Base-by-base conservation (phyloP, 2,113 vertebrate species). In the Anarhynchus alexandrinus region DNA sequence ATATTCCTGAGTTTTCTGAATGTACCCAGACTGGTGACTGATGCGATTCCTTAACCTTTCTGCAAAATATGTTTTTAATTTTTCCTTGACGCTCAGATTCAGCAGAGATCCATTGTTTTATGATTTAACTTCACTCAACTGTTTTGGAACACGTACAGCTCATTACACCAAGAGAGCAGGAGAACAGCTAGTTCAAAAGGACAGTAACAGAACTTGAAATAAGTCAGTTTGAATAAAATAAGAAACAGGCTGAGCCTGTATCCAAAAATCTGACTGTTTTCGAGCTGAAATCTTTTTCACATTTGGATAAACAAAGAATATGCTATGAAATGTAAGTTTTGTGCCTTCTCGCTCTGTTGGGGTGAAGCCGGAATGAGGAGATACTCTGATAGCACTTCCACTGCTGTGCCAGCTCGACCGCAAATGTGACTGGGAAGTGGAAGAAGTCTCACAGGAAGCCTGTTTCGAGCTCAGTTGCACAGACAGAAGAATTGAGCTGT, bases 1-100 rank as follows among this genome's bases (percentile, higher is more conserved):
- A 45, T 89, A 62, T 36, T 81, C 19, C 19, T 25, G 29, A 94
- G 21, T 90, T 82, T 90, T 82, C 51, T 72, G n/a, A 79, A 81
- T 27, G 64, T 88, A 91, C 61, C 23, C 59, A 87, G 58, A 42
- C 11, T 10, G 1, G 64, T 81, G 66, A 82, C 55, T 85, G 71
- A 85, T 80, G 23, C 20, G 69, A 83, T 94, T 96, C 86, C 72
- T 90, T 94, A 81, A 38, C 57, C 51, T 91, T 61, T 74, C 74
- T 94, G 64, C 43, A 43, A 83, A 91, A 88, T 85, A 96, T 34
- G 20, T 73, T 94, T 95, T 94, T 65, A 82, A 81, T 86, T 89
- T 89, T 96, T 70, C 38, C 52, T 90, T 94, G 82, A 91, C 47
- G 55, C 38, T 42, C 78, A 79, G 77, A 54, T 83, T 93, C 67